A percentile compares a stretch with the other conserved stretches of the same genome.
Conservation (phyloP, 2,113 vertebrate genomes). For the Riparia riparia region DNA sequence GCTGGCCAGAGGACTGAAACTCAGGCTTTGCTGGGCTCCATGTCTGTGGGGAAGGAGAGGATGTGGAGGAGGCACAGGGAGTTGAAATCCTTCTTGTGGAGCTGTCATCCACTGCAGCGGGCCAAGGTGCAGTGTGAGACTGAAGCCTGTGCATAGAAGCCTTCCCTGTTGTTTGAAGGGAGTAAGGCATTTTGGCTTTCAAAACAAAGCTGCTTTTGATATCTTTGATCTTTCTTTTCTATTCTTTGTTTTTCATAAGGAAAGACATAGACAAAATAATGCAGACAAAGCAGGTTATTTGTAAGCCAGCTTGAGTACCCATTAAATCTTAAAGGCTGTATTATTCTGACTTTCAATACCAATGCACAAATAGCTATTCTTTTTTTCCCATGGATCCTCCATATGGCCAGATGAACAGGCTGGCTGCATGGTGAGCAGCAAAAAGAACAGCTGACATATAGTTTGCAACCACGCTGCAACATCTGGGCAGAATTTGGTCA, state of each 20-base stretch:
- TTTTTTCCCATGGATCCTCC: slow-evolving; percentile 71
- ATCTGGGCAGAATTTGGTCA: slow-evolving; percentile 74
- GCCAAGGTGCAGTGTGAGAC: not conserved
- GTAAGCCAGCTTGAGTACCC: slow-evolving; percentile 74
- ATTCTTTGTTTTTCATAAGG: slow-evolving; percentile 60
- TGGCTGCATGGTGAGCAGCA: slow-evolving; percentile 65
- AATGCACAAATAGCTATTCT: slow-evolving; percentile 67
- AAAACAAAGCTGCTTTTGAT: slow-evolving; percentile 53
- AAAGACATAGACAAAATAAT: slow-evolving; percentile 55
- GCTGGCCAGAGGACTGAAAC: not conserved
- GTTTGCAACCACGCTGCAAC: slow-evolving; percentile 65
- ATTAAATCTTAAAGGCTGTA: slow-evolving; percentile 79
- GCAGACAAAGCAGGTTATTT: slow-evolving; percentile 74
- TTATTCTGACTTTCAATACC: slow-evolving; percentile 72
- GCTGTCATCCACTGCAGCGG: not conserved
- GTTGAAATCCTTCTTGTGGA: not conserved
- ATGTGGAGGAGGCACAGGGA: accelerated
- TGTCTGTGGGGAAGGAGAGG: not conserved
- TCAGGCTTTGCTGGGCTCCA: not conserved
- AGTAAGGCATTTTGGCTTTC: slow-evolving; percentile 73
- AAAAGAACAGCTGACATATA: slow-evolving; percentile 74
- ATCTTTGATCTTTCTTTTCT: slow-evolving; percentile 78
- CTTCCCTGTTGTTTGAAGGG: slow-evolving; percentile 45
- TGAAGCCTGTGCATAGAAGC: slow-evolving; percentile 6
- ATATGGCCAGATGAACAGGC: slow-evolving; percentile 75